Conservation (phyloP, 2,797 vertebrate genomes). For the Chrosomus eos region DNA sequence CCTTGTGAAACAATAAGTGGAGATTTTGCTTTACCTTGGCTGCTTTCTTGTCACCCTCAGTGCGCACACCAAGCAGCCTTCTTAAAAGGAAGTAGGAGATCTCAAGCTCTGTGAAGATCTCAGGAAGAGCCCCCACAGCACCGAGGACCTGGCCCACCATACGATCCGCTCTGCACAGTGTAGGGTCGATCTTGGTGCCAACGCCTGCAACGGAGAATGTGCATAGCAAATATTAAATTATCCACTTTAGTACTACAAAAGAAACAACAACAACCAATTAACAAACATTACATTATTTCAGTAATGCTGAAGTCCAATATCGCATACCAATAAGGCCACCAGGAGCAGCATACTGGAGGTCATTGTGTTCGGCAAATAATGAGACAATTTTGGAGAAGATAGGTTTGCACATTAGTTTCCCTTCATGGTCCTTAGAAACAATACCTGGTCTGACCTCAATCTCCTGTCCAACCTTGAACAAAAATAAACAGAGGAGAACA, state of each 20-base stretch:
- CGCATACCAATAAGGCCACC: conserved; percentile 95
- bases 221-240: background rate
- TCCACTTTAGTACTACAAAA: background rate
- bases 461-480: conserved; percentile 93
- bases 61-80: conserved; percentile 92
- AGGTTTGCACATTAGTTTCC: conserved; percentile 99
- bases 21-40: conserved; percentile 85
- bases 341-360: conserved; percentile 95
- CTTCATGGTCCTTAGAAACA: conserved; percentile 98
- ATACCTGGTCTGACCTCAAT: conserved; percentile 97
- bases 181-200: conserved; percentile 98
- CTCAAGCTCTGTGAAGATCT: conserved; percentile 98
- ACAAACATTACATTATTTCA: background rate
- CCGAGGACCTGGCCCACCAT: conserved; percentile 99
- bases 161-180: conserved; percentile 93
- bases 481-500: conserved; percentile 17
- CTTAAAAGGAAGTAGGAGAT: conserved; percentile 97
- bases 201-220: conserved; percentile 81
- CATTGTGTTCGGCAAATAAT: conserved; percentile 96
- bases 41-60: conserved; percentile 98
- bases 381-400: conserved; percentile 99
- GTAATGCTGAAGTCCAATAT: background rate
- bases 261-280: background rate
- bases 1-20: background rate
- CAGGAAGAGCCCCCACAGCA: conserved; percentile 93